Evolutionary conservation across 1,140 invertebrate genomes (phyloP), one percentile per base, ranked within the genome.

Genomic region (Cyclina sinensis): DNA sequence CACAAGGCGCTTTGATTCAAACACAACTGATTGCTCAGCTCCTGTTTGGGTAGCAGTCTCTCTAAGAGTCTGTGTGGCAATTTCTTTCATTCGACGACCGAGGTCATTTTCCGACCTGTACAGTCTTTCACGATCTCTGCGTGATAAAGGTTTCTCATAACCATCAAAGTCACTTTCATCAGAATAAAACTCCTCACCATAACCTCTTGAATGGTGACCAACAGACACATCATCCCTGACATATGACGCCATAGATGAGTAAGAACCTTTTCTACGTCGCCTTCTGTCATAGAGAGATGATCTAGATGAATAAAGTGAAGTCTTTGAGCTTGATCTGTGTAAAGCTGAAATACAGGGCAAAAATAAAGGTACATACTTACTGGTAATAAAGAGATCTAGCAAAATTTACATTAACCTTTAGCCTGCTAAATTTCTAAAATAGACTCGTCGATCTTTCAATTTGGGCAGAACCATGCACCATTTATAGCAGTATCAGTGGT

Each of bases 221-320:
- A 88, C 70, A 7, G 93, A 93, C 48, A 94, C 90, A 76, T 94
- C 94, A 90, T 94, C 93, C 51, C 91, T 86, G 0, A 80, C 54
- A 18, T 84, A 81, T 0, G 93, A 92, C 0, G 87, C 90, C 21
- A 94, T 85, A 27, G 94, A 94, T 65, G 92, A 92, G 70, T 90
- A 90, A 2, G 92, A 86, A 48, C 82, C 89, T 24, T 87, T 87
- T 30, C 85, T 37, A 39, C 89, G 57, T 48, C 91, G 54, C 21
- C 92, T 68, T 12, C 94, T 86, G n/a, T 91, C 91, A 80, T 94
- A 94, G 24, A 94, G 59, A 18, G 94, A 94, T 35, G 93, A 93
- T 37, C 94, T 89, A 3, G 94, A 94, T n/a, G 94, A 91, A 78
- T 94, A 94, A 12, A 94, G 78, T 11, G 94, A 94, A 14, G 89